Base-by-base conservation (phyloP, 2,888 invertebrate species). In the Yponomeuta sedellus region DNA sequence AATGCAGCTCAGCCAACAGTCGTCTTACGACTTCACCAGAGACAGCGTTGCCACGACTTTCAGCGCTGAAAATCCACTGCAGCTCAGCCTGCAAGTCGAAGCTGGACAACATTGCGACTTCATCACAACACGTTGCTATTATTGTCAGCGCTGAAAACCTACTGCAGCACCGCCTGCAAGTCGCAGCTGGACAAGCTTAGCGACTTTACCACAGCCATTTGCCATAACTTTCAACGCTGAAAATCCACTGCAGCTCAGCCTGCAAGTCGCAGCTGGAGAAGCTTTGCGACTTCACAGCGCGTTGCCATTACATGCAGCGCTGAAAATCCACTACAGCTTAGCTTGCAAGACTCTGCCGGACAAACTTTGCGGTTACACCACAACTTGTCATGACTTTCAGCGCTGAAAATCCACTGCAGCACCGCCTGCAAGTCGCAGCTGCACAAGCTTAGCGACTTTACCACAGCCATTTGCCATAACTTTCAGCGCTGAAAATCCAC, bases 31-130 rank as follows among this genome's bases (percentile, higher is more conserved):
- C n/a, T n/a, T n/a, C n/a, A n/a, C n/a, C n/a, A n/a, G n/a, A n/a
- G n/a, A n/a, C n/a, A n/a, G n/a, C n/a, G n/a, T 28, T 28, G 3
- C 28, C 28, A 28, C 5, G 3, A 28, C 12, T 44, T 44, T 63
- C 87, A 94, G 96, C 96, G 0, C 80, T 96, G 68, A 96, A 95
- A 85, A 96, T 97, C 68, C 97, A 97, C 86, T 96, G 96, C 28
- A 28, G 28, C 28, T 28, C 28, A 2, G 28, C 28, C 61, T 96
- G 96, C 75, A 94, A 94, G 70, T 79, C 91, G 0, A 80, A 96
- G 1, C 85, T 97, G 11, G 94, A 94, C 69, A 92, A 69, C 78
- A 97, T 28, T 4, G 5, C 28, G 5, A 4, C 5, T 5, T 28
- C 28, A 28, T 28, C 28, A 2, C 28, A 28, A 2, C 28, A n/a